These are phyloP conservation scores for Chrysina gloriosa DNA, from an alignment of 2,888 invertebrate species.

Conservation along the genomic window DNA sequence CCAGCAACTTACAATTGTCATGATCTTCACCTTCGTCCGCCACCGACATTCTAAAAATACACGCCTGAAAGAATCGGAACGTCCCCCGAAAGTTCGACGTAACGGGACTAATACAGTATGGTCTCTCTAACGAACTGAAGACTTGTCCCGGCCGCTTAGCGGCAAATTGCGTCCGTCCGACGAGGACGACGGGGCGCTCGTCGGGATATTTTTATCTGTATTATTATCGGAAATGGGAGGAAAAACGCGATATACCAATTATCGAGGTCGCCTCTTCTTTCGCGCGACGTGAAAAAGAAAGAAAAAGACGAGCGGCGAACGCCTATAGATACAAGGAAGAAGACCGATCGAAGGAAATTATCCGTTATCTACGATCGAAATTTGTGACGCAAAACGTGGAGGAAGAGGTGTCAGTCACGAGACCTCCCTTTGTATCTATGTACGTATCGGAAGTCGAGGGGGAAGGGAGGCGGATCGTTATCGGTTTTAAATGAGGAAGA, in stretches of 20 bases:
- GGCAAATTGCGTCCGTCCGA: too few relatives aligned
- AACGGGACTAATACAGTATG: too few relatives aligned
- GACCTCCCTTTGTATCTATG: neutral
- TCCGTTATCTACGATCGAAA: neutral
- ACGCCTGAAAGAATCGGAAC: too few relatives aligned
- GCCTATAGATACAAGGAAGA: neutral
- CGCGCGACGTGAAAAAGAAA: neutral
- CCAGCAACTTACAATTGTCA: too few relatives aligned
- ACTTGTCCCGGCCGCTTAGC: neutral
- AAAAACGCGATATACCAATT: slow-evolving; percentile 3
- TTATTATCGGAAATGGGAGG: neutral
- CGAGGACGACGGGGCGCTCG: neutral
- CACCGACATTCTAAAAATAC: too few relatives aligned
- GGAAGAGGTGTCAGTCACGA: neutral
- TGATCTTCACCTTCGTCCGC: too few relatives aligned
- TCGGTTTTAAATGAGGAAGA: too few relatives aligned
- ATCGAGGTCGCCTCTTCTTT: neutral
- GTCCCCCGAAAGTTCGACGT: neutral
- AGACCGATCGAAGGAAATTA: neutral
- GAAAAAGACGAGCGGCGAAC: neutral
- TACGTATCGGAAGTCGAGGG: neutral
- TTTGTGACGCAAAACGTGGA: neutral
- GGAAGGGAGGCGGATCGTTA: neutral
- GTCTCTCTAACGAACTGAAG: neutral
- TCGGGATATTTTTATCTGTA: slow-evolving; percentile 6